A percentile compares a stretch with the other conserved stretches of the same genome.
phyloP scores from a whole-genome alignment of 2,888 invertebrate species.

The Aphelenchoides bicaudatus region DNA sequence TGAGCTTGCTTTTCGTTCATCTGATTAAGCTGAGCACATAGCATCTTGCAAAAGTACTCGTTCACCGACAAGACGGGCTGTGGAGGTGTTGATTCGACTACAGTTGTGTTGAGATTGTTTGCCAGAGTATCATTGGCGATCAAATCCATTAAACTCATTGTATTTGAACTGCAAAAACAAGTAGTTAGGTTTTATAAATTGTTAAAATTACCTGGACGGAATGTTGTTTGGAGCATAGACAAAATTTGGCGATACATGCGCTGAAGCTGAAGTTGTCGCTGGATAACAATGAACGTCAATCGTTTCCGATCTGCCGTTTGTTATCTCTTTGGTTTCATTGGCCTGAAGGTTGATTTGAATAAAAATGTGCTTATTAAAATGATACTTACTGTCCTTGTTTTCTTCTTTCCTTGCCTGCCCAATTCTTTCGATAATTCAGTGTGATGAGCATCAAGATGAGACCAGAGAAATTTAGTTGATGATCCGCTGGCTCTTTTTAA shows the following conservation, averaged over 20 bases:
- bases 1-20: constrained; percentile 10
- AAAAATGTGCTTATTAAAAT: background rate
- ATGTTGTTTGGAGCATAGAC: too few species aligned
- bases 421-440: background rate
- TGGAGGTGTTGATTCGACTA: too few species aligned
- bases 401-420: background rate
- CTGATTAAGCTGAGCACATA: constrained; percentile 1
- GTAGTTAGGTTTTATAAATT: too few species aligned
- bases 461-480: constrained; percentile 12
- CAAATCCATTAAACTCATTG: too few species aligned
- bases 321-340: background rate
- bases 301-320: background rate
- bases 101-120: too few species aligned
- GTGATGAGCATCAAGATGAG: constrained; percentile 11
- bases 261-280: too few species aligned
- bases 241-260: too few species aligned
- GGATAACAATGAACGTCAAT: background rate
- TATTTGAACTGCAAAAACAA: too few species aligned
- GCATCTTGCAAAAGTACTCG: constrained; percentile 11
- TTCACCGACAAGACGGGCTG: background rate
- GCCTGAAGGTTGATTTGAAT: background rate
- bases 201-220: too few species aligned
- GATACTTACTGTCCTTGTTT: background rate
- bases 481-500: constrained; percentile 6
- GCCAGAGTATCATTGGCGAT: too few species aligned